Conservation (phyloP, 2,888 invertebrate genomes). For the Polia nebulosa region DNA sequence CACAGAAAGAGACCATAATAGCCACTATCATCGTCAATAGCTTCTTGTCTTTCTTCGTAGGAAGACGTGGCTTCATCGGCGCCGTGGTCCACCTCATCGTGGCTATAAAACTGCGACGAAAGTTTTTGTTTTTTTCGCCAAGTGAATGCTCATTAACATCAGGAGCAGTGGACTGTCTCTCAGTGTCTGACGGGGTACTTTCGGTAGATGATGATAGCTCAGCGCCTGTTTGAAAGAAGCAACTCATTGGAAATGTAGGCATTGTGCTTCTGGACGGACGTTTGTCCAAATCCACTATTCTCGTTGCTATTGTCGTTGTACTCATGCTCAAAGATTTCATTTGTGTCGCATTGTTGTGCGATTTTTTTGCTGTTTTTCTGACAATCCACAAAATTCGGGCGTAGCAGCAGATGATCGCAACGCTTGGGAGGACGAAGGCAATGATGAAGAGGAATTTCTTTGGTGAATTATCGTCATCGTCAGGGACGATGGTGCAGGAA, state of each 20-base stretch:
- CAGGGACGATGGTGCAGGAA: slow-evolving; percentile 95
- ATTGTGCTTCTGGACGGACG: slow-evolving; percentile 60
- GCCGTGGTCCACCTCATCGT: slow-evolving; percentile 79
- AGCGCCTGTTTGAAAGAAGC: slow-evolving; percentile 69
- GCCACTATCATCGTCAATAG: slow-evolving; percentile 96
- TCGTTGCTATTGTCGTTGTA: slow-evolving; percentile 57
- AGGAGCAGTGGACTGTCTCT: slow-evolving; percentile 74
- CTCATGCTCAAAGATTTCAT: slow-evolving; percentile 77
- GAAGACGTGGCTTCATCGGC: slow-evolving; percentile 91
- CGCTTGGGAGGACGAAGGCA: slow-evolving; percentile 96
- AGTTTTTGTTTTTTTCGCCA: slow-evolving; percentile 71
- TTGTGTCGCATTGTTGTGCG: slow-evolving; percentile 80
- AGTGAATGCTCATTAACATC: slow-evolving; percentile 70
- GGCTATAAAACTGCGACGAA: slow-evolving; percentile 77
- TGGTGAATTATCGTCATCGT: slow-evolving; percentile 92
- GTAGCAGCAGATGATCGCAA: slow-evolving; percentile 95
- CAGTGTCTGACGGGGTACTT: slow-evolving; percentile 74
- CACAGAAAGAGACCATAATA: slow-evolving; percentile 96
- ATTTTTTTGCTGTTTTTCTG: slow-evolving; percentile 92
- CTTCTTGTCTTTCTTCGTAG: slow-evolving; percentile 94
- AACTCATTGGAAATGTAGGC: slow-evolving; percentile 56
- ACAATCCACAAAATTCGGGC: slow-evolving; percentile 96
- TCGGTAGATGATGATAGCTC: slow-evolving; percentile 77
- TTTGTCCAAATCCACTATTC: slow-evolving; percentile 63
- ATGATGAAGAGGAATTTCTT: slow-evolving; percentile 95